Percentiles rank a stretch among this genome's conserved stretches.
Conservation (phyloP, 2,797 vertebrate species). For the Brotogeris chrysoptera region DNA sequence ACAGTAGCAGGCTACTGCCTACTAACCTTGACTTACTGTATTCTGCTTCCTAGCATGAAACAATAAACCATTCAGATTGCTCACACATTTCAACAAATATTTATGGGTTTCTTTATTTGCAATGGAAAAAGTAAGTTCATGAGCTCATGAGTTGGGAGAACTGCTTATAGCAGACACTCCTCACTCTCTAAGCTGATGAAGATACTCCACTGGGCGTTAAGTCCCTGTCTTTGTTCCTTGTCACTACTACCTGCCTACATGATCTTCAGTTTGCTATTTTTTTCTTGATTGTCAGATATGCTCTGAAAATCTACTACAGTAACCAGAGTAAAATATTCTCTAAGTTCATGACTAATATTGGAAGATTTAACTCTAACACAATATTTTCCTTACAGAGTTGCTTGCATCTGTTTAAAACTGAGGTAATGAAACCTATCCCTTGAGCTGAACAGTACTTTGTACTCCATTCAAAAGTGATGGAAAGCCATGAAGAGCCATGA, state of each 20-base stretch:
- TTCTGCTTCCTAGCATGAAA: neutral
- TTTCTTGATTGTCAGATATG: neutral
- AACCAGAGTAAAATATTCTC: neutral
- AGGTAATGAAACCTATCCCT: neutral
- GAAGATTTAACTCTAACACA: neutral
- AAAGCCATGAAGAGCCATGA: neutral
- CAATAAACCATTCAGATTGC: neutral
- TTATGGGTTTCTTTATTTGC: neutral
- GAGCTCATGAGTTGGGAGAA: neutral
- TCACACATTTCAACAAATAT: neutral
- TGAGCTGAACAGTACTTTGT: neutral
- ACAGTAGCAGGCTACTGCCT: neutral
- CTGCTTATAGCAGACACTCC: neutral
- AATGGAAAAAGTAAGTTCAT: neutral
- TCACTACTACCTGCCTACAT: neutral
- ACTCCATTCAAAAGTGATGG: neutral
- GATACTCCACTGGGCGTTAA: rapidly evolving
- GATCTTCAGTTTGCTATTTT: neutral
- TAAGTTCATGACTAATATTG: neutral
- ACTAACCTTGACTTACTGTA: neutral
- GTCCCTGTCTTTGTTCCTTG: neutral
- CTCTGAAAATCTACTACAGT: neutral
- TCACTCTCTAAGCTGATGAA: neutral
- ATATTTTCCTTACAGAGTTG: neutral
- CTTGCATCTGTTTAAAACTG: neutral